Base-by-base conservation (phyloP, 2,888 invertebrate genomes). In the Xanthostigma xanthostigma region DNA sequence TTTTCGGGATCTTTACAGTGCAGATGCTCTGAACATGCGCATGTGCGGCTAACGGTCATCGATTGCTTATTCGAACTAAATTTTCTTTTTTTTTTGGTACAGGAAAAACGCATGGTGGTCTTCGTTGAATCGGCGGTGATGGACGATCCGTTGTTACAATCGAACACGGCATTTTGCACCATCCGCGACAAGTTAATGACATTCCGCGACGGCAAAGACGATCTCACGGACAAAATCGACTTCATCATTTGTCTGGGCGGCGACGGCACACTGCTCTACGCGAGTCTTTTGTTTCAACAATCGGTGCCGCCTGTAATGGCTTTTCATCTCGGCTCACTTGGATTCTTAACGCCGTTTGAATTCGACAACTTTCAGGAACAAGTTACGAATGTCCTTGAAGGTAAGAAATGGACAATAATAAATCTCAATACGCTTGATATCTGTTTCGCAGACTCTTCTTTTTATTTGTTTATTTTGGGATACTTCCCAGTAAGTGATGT, bases 281-380 rank as follows among this genome's bases (percentile, higher is more conserved):
- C 95, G 46, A 93, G 94, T 60, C 81, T 94, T 42, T 71, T 96
- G 42, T 96, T 96, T 62, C 80, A 96, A 82, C 87, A 91, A 76
- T 93, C 93, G 8, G 94, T 95, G 46, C 96, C 96, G 40, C 96
- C 96, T 0, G 91, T 96, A 42, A 94, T 96, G 93, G 94, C 96
- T 50, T 96, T 96, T 72, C 93, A 96, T 68, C 76, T 96, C 62
- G 96, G 96, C 37, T 95, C 95, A 4, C 70, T 96, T 47, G 96
- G 96, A 3, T 96, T 96, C 67, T 76, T 96, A 41, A 95, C 95
- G 41, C 95, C 95, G 10, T 96, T 96, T 68, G 88, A 89, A 64
- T 91, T 93, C 71, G 85, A 90, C 63, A 90, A 92, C 68, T 94
- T 93, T 63, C 86, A 91, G 64, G 88, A 91, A 50, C 90, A 94